Percentiles rank a stretch among this genome's conserved stretches.
phyloP scores from a whole-genome alignment of 2,113 vertebrate species.

The Cottus gobio region DNA sequence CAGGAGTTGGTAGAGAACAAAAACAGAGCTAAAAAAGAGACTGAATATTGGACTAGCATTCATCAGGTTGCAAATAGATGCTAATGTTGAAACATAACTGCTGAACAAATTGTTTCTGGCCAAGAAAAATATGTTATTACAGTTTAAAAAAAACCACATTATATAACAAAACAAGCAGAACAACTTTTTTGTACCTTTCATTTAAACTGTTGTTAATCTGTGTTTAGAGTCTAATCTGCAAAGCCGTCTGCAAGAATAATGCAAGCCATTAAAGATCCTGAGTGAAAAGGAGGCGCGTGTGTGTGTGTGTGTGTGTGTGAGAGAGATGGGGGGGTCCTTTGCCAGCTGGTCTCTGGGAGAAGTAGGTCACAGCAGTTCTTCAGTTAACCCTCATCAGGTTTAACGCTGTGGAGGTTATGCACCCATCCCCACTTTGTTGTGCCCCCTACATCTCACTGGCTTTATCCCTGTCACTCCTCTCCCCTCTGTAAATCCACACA shows the following conservation, averaged over 20 bases:
- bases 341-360: slow-evolving; percentile 74
- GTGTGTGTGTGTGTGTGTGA: slow-evolving; percentile 21
- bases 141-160: background rate
- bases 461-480: slow-evolving; percentile 57
- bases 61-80: background rate
- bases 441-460: slow-evolving; percentile 56
- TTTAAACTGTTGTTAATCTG: background rate
- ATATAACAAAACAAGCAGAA: background rate
- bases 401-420: slow-evolving; percentile 53
- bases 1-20: background rate
- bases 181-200: background rate
- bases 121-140: background rate
- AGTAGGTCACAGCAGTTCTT: slow-evolving; percentile 75
- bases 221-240: slow-evolving; percentile 11
- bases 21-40: background rate
- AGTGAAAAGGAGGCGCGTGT: slow-evolving; percentile 2
- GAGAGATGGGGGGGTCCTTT: background rate
- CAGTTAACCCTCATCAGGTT: slow-evolving; percentile 68
- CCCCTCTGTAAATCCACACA: slow-evolving; percentile 59
- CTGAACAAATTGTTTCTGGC: background rate
- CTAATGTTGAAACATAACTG: background rate
- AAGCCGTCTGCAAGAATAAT: slow-evolving; percentile 13
- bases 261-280: slow-evolving; percentile 4
- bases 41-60: background rate
- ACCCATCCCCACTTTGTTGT: slow-evolving; percentile 50